These are phyloP conservation scores for Ancistrus triradiatus DNA, from an alignment of 2,113 vertebrate genomes.

Conservation along the genomic window DNA sequence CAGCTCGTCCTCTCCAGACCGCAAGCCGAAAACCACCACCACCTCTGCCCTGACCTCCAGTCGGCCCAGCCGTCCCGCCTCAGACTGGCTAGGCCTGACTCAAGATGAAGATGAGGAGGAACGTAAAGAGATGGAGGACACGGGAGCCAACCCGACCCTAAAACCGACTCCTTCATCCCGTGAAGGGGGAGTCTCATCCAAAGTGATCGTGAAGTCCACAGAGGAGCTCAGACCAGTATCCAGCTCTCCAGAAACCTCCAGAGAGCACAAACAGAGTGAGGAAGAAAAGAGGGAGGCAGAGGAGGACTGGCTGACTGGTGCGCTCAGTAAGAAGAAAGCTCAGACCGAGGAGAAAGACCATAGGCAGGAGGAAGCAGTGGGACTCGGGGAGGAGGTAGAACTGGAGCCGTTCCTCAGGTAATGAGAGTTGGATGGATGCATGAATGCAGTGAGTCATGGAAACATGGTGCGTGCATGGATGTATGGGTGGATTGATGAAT, in stretches of 20 bases:
- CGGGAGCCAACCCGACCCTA: conserved; percentile 24
- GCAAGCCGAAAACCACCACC: conserved; percentile 53
- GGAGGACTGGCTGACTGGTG: conserved; percentile 75
- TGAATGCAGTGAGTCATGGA: no score
- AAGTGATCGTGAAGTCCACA: conserved; percentile 13
- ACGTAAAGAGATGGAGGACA: conserved; percentile 38
- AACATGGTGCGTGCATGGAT: no score
- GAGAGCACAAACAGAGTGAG: conserved; percentile 22
- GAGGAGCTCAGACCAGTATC: conserved; percentile 1
- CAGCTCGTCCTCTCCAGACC: conserved; percentile 59
- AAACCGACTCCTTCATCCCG: conserved; percentile 24
- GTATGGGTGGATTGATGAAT: no score
- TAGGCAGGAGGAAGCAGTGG: conserved; percentile 35
- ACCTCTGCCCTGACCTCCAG: conserved; percentile 38
- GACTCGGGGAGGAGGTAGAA: conserved; percentile 24
- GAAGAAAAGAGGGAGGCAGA: conserved; percentile 36
- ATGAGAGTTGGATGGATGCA: not conserved
- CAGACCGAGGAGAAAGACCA: conserved; percentile 46
- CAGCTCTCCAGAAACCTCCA: conserved; percentile 28
- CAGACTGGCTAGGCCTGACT: conserved; percentile 81
- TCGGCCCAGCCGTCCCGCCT: conserved; percentile 51
- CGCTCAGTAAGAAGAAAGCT: conserved; percentile 72
- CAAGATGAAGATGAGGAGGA: conserved; percentile 49
- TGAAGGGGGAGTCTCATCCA: conserved; percentile 15
- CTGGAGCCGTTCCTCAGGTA: conserved; percentile 49